These are phyloP conservation scores for Podarcis siculus DNA, from an alignment of 2,797 vertebrate species.

Conservation along the genomic window DNA sequence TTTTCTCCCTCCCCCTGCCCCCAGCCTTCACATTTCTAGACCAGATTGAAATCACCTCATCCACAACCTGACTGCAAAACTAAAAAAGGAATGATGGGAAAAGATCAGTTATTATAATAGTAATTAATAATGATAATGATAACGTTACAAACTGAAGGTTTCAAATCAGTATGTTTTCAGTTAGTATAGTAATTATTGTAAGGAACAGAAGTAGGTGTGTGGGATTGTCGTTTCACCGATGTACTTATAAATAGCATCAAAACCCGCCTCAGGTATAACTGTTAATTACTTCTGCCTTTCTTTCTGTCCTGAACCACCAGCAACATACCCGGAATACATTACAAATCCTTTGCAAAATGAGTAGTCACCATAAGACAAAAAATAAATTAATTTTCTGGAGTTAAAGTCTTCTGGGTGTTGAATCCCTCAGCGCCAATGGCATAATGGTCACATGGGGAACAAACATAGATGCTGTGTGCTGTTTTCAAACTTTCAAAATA, in stretches of 20 bases:
- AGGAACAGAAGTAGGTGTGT: not conserved
- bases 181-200: not conserved
- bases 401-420: not conserved
- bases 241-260: not conserved
- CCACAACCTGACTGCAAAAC: not conserved
- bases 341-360: not conserved
- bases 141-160: not conserved
- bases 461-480: not conserved
- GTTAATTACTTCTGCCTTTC: not conserved
- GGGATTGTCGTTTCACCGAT: not conserved
- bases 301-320: not conserved
- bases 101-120: not conserved
- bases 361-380: not conserved
- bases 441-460: not conserved
- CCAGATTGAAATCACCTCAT: not conserved
- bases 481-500: not conserved
- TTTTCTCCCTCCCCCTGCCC: no score
- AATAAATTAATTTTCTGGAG: not conserved
- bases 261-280: not conserved
- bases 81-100: not conserved
- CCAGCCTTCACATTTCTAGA: no score
- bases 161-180: not conserved
- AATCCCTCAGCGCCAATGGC: not conserved
- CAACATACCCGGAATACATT: not conserved
- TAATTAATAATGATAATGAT: not conserved